Percentiles rank a stretch among this genome's conserved stretches.
Evolutionary conservation across 1,140 invertebrate species (phyloP).

Genomic region (Dendrolimus punctatus): DNA sequence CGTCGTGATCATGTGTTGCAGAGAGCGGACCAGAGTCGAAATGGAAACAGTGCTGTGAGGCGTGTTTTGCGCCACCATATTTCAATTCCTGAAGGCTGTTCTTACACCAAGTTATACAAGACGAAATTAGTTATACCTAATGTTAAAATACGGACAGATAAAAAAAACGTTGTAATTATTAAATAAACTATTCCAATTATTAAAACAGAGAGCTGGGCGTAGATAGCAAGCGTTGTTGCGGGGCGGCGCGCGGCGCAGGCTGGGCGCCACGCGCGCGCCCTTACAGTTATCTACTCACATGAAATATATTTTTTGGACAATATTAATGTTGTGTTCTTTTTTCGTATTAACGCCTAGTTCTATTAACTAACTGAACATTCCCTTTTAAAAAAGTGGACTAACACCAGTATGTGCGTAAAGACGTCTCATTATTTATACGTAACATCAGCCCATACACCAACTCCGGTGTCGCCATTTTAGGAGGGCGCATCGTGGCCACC

Average conservation of each 20-base stretch:
- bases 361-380: too few relatives aligned
- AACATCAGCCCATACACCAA: too few relatives aligned
- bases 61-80: slow-evolving; percentile 63
- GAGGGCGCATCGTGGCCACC: too few relatives aligned
- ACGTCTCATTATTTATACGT: too few relatives aligned
- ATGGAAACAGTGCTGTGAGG: slow-evolving; percentile 93
- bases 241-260: slow-evolving; percentile 63
- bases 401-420: too few relatives aligned
- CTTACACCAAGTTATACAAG: slow-evolving; percentile 72
- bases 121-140: slow-evolving; percentile 70
- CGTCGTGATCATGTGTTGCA: slow-evolving; percentile 23
- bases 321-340: slow-evolving; percentile 35
- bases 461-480: too few relatives aligned
- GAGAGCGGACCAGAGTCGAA: slow-evolving; percentile 76
- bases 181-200: slow-evolving; percentile 74
- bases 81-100: slow-evolving; percentile 71
- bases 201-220: slow-evolving; percentile 67
- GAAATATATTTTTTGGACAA: slow-evolving; percentile 72
- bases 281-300: slow-evolving; percentile 69
- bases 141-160: slow-evolving; percentile 65
- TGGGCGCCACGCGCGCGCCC: slow-evolving; percentile 62
- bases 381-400: too few relatives aligned
- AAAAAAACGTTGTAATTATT: slow-evolving; percentile 73
- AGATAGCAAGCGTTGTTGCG: slow-evolving; percentile 69
- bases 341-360: neutral